These are phyloP conservation scores for Amphibalanus amphitrite DNA, from an alignment of 1,140 invertebrate genomes.

Conservation along the genomic window DNA sequence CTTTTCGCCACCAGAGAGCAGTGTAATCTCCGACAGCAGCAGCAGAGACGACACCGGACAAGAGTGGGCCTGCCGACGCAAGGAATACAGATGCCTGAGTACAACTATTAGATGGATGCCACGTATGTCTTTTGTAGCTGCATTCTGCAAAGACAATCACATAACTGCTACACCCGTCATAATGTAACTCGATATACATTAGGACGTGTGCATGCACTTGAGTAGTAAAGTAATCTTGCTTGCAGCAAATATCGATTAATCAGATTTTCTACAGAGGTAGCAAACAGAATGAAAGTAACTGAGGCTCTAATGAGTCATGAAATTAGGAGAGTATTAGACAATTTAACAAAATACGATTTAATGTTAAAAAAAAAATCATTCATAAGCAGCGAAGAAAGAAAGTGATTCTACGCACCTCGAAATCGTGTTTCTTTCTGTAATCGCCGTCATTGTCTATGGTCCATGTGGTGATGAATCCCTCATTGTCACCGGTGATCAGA, in stretches of 20 bases:
- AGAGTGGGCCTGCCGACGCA: constrained; percentile 47
- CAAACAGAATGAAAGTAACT: not conserved
- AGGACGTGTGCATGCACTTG: no score
- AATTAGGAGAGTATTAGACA: no score
- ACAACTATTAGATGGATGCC: no score
- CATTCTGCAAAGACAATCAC: no score
- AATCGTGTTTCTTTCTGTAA: constrained; percentile 70
- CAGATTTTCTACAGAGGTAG: not conserved
- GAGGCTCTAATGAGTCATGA: not conserved
- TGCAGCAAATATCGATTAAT: no score
- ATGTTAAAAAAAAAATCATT: constrained; percentile 10
- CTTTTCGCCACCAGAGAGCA: constrained; percentile 74
- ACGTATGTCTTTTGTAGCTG: no score
- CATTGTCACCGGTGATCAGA: constrained; percentile 80
- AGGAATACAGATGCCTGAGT: no score
- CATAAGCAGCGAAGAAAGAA: no score
- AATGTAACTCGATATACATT: no score
- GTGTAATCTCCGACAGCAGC: constrained; percentile 71
- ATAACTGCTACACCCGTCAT: no score
- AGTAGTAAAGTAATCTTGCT: no score
- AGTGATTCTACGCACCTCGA: no score
- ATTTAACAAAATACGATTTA: not conserved
- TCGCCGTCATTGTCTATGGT: constrained; percentile 70
- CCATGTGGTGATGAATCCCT: constrained; percentile 86
- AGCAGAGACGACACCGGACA: constrained; percentile 68